phyloP scores from a whole-genome alignment of 2,888 invertebrate genomes.

The Aphodius sticticus region DNA sequence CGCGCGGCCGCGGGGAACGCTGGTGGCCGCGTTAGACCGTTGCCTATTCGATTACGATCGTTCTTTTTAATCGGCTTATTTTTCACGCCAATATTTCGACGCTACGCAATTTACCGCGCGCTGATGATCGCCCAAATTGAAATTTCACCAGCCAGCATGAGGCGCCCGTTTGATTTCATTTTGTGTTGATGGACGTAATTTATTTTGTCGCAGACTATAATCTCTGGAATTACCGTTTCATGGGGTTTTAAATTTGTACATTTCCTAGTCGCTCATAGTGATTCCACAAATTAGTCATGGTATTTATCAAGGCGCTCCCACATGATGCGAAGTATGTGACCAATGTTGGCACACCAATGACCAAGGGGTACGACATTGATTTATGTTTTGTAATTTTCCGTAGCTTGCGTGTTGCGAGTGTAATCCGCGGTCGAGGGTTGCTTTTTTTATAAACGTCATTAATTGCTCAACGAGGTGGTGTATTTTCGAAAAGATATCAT shows the following conservation, averaged over 20 bases:
- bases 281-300: no score
- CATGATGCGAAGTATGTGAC: no score
- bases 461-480: neutral
- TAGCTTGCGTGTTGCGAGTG: neutral
- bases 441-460: neutral
- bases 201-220: neutral
- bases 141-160: neutral
- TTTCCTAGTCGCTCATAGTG: no score
- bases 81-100: conserved; percentile 10
- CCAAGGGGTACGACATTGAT: no score
- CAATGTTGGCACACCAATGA: no score
- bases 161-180: neutral
- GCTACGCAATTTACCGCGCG: neutral
- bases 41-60: conserved; percentile 21
- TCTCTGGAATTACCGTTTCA: neutral
- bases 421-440: neutral
- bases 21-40: conserved; percentile 18
- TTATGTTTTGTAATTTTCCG: neutral
- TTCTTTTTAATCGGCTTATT: conserved; percentile 23
- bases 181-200: neutral
- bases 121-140: neutral
- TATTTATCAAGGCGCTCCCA: no score
- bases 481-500: neutral
- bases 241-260: neutral
- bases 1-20: conserved; percentile 5